Base-by-base conservation (phyloP, 1,140 invertebrate species). In the Varroa destructor region DNA sequence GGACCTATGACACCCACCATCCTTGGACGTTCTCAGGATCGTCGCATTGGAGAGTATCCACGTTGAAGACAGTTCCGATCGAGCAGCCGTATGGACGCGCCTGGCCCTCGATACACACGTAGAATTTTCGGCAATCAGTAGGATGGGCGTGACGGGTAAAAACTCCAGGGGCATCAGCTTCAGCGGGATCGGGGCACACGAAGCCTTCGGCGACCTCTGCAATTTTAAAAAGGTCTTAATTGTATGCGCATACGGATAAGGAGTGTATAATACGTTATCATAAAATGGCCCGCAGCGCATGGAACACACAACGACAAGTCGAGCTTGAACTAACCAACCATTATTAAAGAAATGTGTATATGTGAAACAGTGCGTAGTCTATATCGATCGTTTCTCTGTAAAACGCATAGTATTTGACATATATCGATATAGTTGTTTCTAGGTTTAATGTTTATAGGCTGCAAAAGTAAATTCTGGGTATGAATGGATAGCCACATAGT, bases 61-160 rank as follows among this genome's bases (percentile, higher is more conserved):
- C 93, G 81, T 93, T 93, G 87, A 93, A 95, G 12, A 94, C 92
- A 37, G 91, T 93, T 73, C 91, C 92, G 77, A 95, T 90, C 75
- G 90, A 90, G 81, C 92, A 95, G 72, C 92, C 91, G 80, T 95
- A 95, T 80, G 94, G 91, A 75, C 92, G 84, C 73, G 91, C 88
- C 71, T 86, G 87, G 73, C 89, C 88, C 79, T 93, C 90, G 61
- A 93, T 80, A 79, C 91, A 94, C 12, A 82, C 80, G 81, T 92
- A 90, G 84, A 91, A 95, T 79, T 93, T 93, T 76, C 91, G 86
- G 85, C 91, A 94, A 80, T 94, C 91, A 73, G 93, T 90, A 67
- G 91, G 91, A 81, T 95, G 91, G 73, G 91, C 89, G 81, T 94
- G 91, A 79, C 91, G 86, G 71, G 90, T 91, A 86, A 93, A 95